Conservation (phyloP, 1,140 invertebrate genomes). For the Bombus cullumanus region DNA sequence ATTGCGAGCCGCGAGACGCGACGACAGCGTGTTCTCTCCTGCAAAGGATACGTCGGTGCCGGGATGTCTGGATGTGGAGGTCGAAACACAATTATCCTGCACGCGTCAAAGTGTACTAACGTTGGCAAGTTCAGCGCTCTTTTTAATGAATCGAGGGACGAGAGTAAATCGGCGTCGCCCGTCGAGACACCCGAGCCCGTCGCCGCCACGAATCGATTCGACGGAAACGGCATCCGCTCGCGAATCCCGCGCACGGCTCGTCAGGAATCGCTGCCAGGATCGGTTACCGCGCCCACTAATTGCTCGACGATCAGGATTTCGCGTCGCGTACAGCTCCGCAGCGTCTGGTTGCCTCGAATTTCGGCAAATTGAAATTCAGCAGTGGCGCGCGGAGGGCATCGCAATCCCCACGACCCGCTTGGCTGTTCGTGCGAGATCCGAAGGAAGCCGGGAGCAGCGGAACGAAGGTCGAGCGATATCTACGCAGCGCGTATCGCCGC, state of each 20-base stretch:
- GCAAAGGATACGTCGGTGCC: background rate
- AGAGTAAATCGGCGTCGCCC: too few species aligned
- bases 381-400: conserved; percentile 5
- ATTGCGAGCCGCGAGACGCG: conserved; percentile 20
- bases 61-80: background rate
- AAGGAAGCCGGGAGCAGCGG: background rate
- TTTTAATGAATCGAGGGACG: too few species aligned
- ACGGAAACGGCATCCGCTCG: background rate
- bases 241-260: background rate
- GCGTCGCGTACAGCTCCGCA: conserved; percentile 42
- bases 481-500: background rate
- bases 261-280: background rate
- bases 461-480: conserved; percentile 59
- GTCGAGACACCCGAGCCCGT: background rate
- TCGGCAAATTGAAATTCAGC: conserved; percentile 65
- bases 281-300: conserved; percentile 47
- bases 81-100: conserved; percentile 1
- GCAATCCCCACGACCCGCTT: background rate
- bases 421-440: background rate
- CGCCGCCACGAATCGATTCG: background rate
- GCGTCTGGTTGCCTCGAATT: background rate
- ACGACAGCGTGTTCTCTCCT: background rate
- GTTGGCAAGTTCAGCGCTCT: background rate
- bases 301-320: conserved; percentile 62
- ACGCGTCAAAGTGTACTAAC: background rate